These are phyloP conservation scores for Peromyscus californicus DNA, from an alignment of 2,113 vertebrate species.

Conservation along the genomic window DNA sequence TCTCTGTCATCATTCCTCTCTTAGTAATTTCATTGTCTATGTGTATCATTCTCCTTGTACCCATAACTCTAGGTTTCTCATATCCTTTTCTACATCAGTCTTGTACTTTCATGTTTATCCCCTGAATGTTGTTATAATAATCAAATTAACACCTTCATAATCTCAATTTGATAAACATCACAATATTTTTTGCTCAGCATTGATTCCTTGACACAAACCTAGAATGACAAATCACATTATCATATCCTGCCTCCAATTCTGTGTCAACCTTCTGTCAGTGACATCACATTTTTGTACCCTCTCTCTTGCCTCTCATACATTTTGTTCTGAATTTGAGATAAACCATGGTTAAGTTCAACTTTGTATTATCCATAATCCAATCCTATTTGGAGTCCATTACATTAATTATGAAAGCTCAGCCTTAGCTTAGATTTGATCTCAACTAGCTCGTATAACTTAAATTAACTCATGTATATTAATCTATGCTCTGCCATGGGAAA, in stretches of 20 bases:
- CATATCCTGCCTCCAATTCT: background rate
- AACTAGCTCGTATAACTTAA: too few species aligned
- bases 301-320: background rate
- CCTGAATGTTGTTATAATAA: background rate
- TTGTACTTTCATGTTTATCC: background rate
- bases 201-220: background rate
- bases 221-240: background rate
- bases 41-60: background rate
- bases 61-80: background rate
- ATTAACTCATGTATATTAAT: too few species aligned
- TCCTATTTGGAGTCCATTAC: too few species aligned
- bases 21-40: background rate
- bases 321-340: background rate
- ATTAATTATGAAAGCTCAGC: too few species aligned
- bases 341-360: background rate
- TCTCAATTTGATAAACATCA: background rate
- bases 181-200: background rate
- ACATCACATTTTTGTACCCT: background rate
- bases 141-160: background rate
- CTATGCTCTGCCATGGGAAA: too few species aligned
- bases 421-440: too few species aligned
- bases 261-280: background rate
- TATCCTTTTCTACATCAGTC: background rate
- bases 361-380: background rate
- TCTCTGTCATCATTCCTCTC: background rate